These are phyloP conservation scores for Perca fluviatilis DNA, from an alignment of 2,113 vertebrate genomes.

Conservation along the genomic window DNA sequence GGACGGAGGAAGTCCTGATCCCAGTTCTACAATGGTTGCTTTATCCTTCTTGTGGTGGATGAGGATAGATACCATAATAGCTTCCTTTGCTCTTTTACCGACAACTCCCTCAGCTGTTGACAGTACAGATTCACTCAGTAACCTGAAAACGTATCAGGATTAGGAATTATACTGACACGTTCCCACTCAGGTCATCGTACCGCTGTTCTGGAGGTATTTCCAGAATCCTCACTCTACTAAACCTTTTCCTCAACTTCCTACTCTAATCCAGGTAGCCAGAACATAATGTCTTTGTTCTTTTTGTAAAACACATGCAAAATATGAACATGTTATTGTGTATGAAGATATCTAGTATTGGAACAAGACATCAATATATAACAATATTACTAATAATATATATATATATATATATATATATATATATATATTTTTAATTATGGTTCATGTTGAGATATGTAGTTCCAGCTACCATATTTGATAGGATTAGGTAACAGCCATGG, in stretches of 20 bases:
- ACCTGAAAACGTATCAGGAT: conserved; percentile 2
- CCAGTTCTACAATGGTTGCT: conserved; percentile 42
- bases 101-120: conserved; percentile 38
- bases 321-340: neutral
- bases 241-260: neutral
- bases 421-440: neutral
- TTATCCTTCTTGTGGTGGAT: conserved; percentile 54
- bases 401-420: neutral
- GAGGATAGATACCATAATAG: conserved; percentile 49
- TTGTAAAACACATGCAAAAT: neutral
- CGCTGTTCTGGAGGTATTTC: neutral
- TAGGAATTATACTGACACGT: neutral
- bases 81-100: conserved; percentile 46
- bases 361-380: too few species aligned
- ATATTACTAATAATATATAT: neutral
- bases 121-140: conserved; percentile 16
- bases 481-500: neutral
- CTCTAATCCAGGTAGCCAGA: neutral
- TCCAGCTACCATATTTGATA: neutral
- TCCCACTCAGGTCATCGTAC: conserved; percentile 16
- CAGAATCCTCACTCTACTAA: neutral
- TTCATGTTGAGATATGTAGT: neutral
- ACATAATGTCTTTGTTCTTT: neutral
- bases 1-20: conserved; percentile 24
- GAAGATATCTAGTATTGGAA: neutral